A percentile compares a stretch with the other conserved stretches of the same genome.
Evolutionary conservation across 2,888 invertebrate species (phyloP).

Genomic region (Loripinus fragilis): DNA sequence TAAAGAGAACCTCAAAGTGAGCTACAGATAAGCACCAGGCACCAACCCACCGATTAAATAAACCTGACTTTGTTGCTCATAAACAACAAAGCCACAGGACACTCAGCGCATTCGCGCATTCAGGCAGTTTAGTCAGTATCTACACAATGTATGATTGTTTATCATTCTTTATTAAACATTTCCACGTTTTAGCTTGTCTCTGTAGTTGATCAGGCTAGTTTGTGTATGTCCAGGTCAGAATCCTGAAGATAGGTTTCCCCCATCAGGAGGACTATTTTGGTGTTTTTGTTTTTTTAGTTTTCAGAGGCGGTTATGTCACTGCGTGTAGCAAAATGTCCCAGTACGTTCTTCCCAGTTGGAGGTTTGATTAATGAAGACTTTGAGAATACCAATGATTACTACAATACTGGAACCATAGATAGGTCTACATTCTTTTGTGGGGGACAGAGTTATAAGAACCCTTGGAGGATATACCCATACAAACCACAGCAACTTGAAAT

Average conservation of each 20-base stretch:
- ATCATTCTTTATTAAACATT: too few relatives aligned
- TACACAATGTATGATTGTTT: too few relatives aligned
- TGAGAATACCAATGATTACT: conserved; percentile 1
- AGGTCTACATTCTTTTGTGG: conserved; percentile 38
- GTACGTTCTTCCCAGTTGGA: not conserved
- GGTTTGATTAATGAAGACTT: conserved; percentile 19
- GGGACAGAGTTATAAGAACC: conserved; percentile 18
- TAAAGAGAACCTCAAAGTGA: too few relatives aligned
- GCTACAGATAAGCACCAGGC: too few relatives aligned
- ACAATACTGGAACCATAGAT: conserved; percentile 4
- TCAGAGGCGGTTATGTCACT: conserved; percentile 14
- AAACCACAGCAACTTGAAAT: not conserved
- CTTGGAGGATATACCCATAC: not conserved
- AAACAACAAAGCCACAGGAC: too few relatives aligned
- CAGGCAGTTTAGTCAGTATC: too few relatives aligned
- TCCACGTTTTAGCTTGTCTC: not conserved
- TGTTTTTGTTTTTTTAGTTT: conserved; percentile 6
- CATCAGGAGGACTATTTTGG: not conserved
- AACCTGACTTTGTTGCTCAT: too few relatives aligned
- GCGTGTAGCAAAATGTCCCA: conserved; percentile 36
- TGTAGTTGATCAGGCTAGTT: too few relatives aligned
- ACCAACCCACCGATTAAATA: too few relatives aligned
- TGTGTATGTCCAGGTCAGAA: not conserved
- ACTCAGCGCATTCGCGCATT: too few relatives aligned
- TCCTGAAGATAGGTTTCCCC: too few relatives aligned